phyloP scores from a whole-genome alignment of 2,888 invertebrate species.

The Leucoptera coffeella region DNA sequence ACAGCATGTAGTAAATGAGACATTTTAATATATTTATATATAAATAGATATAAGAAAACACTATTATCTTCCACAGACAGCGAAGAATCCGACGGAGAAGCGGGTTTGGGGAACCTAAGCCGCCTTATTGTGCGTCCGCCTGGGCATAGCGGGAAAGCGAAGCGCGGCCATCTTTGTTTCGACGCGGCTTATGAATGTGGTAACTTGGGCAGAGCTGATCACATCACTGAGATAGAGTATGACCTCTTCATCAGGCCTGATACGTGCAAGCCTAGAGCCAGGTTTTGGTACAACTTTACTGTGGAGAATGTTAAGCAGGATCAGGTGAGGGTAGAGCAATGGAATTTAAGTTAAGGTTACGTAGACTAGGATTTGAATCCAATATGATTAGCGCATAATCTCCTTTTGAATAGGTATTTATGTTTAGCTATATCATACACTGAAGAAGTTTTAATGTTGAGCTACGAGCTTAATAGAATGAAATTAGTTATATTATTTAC shows the following conservation, averaged over 20 bases:
- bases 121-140: slow-evolving; percentile 82
- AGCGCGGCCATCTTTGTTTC: slow-evolving; percentile 92
- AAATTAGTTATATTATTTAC: too few species aligned
- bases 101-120: slow-evolving; percentile 89
- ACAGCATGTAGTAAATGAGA: too few species aligned
- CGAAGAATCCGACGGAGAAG: slow-evolving; percentile 89
- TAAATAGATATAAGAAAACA: too few species aligned
- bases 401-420: too few species aligned
- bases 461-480: too few species aligned
- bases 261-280: slow-evolving; percentile 86
- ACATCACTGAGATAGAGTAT: slow-evolving; percentile 90
- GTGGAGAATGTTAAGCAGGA: slow-evolving; percentile 92
- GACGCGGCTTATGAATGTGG: slow-evolving; percentile 97
- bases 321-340: too few species aligned
- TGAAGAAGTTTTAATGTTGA: too few species aligned
- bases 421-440: too few species aligned
- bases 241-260: slow-evolving; percentile 95
- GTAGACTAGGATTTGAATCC: too few species aligned
- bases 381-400: too few species aligned
- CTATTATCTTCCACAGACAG: slow-evolving; percentile 68
- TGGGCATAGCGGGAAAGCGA: slow-evolving; percentile 91
- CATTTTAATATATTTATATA: too few species aligned
- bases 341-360: too few species aligned
- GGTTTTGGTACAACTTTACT: slow-evolving; percentile 98
- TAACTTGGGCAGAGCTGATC: slow-evolving; percentile 91